Base-by-base conservation (phyloP, 2,113 vertebrate species). In the Sprattus sprattus region DNA sequence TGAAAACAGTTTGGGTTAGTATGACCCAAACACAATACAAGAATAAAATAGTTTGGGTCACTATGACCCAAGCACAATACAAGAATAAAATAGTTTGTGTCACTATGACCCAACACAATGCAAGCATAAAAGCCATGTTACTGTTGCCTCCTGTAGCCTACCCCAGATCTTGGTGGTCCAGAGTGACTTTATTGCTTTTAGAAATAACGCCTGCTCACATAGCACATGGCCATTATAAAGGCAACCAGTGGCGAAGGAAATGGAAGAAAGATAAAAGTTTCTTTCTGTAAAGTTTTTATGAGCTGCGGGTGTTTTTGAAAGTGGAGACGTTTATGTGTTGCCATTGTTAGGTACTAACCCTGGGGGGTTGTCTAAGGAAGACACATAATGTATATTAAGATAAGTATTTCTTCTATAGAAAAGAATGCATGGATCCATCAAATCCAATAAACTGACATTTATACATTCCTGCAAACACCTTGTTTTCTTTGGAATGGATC, bases 221-320 rank as follows among this genome's bases (percentile, higher is more conserved):
- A 50, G 78, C 57, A 82, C 78, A 86, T 54, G 39, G 87, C 46
- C 86, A 84, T 88, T 86, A 88, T 88, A 83, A 83, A 64, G 86
- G 52, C 45, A 81, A 81, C 28, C 9, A 71, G 1, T 28, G 64
- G n/a, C 7, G 64, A 18, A 11, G 15, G 57, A 64, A 32, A 13
- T 71, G 64, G 64, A 28, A 8, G 71, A 83, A 81, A 88, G 52
- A 80, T 50, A 67, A 47, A 64, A 60, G 81, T 52, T 46, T 32
- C 81, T 84, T 81, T 85, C 64, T 71, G 25, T 67, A 28, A 67
- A 67, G 60, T n/a, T 71, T 71, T 71, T 71, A 71, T 11, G 25
- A 71, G n/a, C 25, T 10, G 64, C 28, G 11, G 39, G 39, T 39
- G n/a, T 28, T 71, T 71, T 32, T 32, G 25, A 32, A 13, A 9